Evolutionary conservation across 2,888 invertebrate species (phyloP).

Genomic region (Micropterix aruncella): DNA sequence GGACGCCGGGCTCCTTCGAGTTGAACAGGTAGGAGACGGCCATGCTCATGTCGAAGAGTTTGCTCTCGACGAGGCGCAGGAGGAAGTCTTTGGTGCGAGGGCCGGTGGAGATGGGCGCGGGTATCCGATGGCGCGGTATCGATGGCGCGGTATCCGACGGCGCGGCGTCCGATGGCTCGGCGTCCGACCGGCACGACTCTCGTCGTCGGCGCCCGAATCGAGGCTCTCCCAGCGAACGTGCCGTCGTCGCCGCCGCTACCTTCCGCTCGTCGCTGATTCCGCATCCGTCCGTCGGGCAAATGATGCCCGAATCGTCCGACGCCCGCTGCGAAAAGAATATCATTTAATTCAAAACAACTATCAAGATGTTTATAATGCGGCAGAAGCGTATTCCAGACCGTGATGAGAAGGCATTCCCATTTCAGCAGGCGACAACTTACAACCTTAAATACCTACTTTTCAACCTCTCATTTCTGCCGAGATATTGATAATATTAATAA

Average conservation of each 20-base stretch:
- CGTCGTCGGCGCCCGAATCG: slow-evolving; percentile 55
- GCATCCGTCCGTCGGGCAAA: slow-evolving; percentile 41
- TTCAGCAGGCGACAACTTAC: too few species aligned
- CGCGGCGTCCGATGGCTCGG: slow-evolving; percentile 21
- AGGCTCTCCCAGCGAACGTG: slow-evolving; percentile 58
- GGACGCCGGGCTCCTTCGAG: slow-evolving; percentile 95
- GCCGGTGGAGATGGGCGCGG: slow-evolving; percentile 20
- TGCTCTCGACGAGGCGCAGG: slow-evolving; percentile 89
- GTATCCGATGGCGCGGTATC: neutral
- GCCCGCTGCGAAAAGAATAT: too few species aligned
- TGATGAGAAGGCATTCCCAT: too few species aligned
- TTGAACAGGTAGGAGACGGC: slow-evolving; percentile 96
- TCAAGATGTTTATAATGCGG: too few species aligned
- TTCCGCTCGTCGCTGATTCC: slow-evolving; percentile 25
- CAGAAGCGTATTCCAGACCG: too few species aligned
- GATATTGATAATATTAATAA: too few species aligned
- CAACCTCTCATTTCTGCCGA: too few species aligned
- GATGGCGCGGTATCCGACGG: slow-evolving; percentile 6
- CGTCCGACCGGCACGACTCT: slow-evolving; percentile 35
- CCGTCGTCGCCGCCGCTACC: slow-evolving; percentile 25
- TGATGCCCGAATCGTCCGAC: slow-evolving; percentile 70
- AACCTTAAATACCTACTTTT: too few species aligned
- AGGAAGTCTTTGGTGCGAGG: slow-evolving; percentile 51
- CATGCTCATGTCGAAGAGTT: slow-evolving; percentile 95
- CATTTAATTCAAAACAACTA: too few species aligned